Percentiles rank a stretch among this genome's conserved stretches.
These are phyloP conservation scores for Griposia aprilina DNA, from an alignment of 2,888 invertebrate species.

Conservation along the genomic window DNA sequence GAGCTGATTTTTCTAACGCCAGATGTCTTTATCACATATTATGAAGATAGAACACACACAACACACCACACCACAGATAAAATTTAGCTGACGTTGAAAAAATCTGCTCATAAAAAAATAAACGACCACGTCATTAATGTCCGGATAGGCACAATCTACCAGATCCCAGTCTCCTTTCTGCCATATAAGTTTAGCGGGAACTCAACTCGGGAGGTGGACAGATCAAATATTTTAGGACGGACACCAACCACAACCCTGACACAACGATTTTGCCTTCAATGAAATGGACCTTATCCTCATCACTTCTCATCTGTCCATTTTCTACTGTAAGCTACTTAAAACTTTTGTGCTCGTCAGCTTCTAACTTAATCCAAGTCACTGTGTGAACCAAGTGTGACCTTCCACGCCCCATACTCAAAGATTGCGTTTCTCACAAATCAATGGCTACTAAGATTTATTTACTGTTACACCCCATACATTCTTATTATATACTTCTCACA, in stretches of 20 bases:
- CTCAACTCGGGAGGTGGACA: not conserved
- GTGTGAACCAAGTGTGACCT: constrained; percentile 61
- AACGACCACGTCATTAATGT: not conserved
- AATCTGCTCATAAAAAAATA: not conserved
- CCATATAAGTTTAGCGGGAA: not conserved
- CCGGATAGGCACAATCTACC: not conserved
- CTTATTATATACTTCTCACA: constrained; percentile 16
- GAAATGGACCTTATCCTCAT: not conserved
- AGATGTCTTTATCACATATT: not conserved
- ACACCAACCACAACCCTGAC: not conserved
- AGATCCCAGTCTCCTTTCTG: not conserved
- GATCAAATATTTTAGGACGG: not conserved
- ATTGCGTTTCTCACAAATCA: constrained; percentile 65
- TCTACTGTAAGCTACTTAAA: not conserved
- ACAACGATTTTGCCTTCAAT: not conserved
- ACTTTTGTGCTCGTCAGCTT: constrained; percentile 8
- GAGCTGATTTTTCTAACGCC: too few species aligned
- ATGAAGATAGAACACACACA: too few species aligned
- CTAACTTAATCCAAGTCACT: constrained; percentile 26
- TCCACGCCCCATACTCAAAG: constrained; percentile 66
- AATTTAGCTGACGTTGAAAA: not conserved
- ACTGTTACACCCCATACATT: constrained; percentile 58
- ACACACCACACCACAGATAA: not conserved
- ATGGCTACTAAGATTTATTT: constrained; percentile 64
- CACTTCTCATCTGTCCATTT: not conserved